phyloP scores from a whole-genome alignment of 1,140 invertebrate genomes.

The Hyles vespertilio region DNA sequence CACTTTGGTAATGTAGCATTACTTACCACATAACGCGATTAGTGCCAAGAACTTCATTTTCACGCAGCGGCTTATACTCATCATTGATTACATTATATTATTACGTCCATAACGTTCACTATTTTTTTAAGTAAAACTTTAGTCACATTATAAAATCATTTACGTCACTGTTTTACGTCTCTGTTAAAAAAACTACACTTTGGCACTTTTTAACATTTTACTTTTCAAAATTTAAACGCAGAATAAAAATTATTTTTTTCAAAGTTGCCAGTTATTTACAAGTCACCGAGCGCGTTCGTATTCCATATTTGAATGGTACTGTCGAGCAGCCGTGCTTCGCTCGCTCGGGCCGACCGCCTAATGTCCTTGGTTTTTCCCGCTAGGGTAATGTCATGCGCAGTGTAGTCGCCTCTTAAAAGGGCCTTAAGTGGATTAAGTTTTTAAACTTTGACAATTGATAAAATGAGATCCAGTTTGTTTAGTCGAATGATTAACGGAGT shows the following conservation, averaged over 20 bases:
- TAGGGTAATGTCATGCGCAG: slow-evolving; percentile 65
- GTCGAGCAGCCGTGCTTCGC: slow-evolving; percentile 29
- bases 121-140: slow-evolving; percentile 8
- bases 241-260: not conserved
- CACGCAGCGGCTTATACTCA: slow-evolving; percentile 12
- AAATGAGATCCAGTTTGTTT: slow-evolving; percentile 64
- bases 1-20: not conserved
- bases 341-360: slow-evolving; percentile 33
- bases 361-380: slow-evolving; percentile 64
- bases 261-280: slow-evolving; percentile 11
- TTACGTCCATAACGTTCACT: slow-evolving; percentile 3
- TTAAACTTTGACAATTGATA: slow-evolving; percentile 71
- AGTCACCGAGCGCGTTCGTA: slow-evolving; percentile 41
- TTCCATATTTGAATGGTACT: slow-evolving; percentile 41
- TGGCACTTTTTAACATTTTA: slow-evolving; percentile 1
- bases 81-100: slow-evolving; percentile 5
- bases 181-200: not conserved
- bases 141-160: slow-evolving; percentile 22
- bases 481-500: slow-evolving; percentile 57
- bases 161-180: not conserved
- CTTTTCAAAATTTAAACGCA: not conserved
- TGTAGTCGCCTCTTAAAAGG: slow-evolving; percentile 53
- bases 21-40: slow-evolving; percentile 61
- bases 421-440: slow-evolving; percentile 72
- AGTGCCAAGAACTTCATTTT: slow-evolving; percentile 61